Conservation (phyloP, 2,113 vertebrate species). For the Misgurnus anguillicaudatus region DNA sequence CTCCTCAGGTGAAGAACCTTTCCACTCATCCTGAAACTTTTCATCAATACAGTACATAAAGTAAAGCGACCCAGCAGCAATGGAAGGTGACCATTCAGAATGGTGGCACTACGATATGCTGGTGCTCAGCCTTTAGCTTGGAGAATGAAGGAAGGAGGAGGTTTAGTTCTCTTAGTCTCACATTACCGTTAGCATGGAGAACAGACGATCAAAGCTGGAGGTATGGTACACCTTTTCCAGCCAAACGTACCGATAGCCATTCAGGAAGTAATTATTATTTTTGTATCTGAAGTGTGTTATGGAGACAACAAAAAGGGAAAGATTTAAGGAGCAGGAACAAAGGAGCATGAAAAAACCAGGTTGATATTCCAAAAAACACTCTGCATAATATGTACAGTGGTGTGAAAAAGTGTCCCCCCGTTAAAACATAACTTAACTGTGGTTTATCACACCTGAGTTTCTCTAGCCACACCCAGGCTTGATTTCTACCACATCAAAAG, state of each 20-base stretch:
- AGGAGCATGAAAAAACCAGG: slow-evolving; percentile 26
- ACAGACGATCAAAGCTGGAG: slow-evolving; percentile 99
- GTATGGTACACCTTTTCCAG: slow-evolving; percentile 99
- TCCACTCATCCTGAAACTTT: slow-evolving; percentile 3
- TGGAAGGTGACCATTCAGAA: slow-evolving; percentile 93
- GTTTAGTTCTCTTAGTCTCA: slow-evolving; percentile 82
- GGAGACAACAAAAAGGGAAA: slow-evolving; percentile 81
- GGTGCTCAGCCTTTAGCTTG: slow-evolving; percentile 79
- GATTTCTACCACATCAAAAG: too few species aligned
- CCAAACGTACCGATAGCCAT: slow-evolving; percentile 99
- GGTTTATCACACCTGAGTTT: too few species aligned
- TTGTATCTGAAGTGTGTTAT: slow-evolving; percentile 97
- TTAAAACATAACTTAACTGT: too few species aligned
- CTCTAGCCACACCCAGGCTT: too few species aligned
- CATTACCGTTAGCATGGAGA: slow-evolving; percentile 99
- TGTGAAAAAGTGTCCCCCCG: too few species aligned
- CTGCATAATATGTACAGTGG: not conserved
- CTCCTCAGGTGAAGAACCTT: not conserved
- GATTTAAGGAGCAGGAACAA: slow-evolving; percentile 67
- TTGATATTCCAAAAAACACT: slow-evolving; percentile 12
- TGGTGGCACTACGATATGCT: slow-evolving; percentile 71
- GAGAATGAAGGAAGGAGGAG: slow-evolving; percentile 67
- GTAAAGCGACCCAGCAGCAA: not conserved
- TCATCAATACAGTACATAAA: not conserved
- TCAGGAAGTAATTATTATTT: slow-evolving; percentile 99